These are phyloP conservation scores for Leptarthrus brevirostris DNA, from an alignment of 2,888 invertebrate species.

Conservation along the genomic window DNA sequence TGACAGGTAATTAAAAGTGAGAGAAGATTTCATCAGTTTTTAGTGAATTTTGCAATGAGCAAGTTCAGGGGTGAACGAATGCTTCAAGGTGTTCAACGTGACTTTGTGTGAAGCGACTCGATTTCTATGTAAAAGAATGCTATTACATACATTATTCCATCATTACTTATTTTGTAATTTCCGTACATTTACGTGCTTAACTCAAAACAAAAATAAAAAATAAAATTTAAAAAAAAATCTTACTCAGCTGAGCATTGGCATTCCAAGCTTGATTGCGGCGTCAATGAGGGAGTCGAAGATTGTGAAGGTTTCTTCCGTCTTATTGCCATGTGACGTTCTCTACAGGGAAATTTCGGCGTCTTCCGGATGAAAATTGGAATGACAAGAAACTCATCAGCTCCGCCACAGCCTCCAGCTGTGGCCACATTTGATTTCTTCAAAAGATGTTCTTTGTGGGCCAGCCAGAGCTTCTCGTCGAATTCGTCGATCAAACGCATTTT, in stretches of 20 bases:
- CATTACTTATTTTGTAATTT: too few relatives aligned
- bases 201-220: too few relatives aligned
- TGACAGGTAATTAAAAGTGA: not conserved
- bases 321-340: slow-evolving; percentile 76
- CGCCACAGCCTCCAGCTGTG: not conserved
- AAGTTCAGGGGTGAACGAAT: too few relatives aligned
- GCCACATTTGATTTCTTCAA: slow-evolving; percentile 16
- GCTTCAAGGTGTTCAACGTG: too few relatives aligned
- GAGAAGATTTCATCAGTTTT: too few relatives aligned
- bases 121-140: too few relatives aligned
- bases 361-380: slow-evolving; percentile 68
- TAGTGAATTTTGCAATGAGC: too few relatives aligned
- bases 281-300: slow-evolving; percentile 49
- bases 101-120: too few relatives aligned
- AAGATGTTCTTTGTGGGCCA: slow-evolving; percentile 50
- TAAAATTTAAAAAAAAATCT: slow-evolving; percentile 16
- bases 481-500: slow-evolving; percentile 55
- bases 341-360: slow-evolving; percentile 75
- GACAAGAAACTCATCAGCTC: slow-evolving; percentile 58
- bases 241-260: slow-evolving; percentile 52
- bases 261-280: slow-evolving; percentile 54
- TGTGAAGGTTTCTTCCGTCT: slow-evolving; percentile 69
- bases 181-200: too few relatives aligned
- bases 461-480: slow-evolving; percentile 52
- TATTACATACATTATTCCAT: too few relatives aligned